phyloP scores from a whole-genome alignment of 2,797 vertebrate genomes.

The Acropternis orthonyx region DNA sequence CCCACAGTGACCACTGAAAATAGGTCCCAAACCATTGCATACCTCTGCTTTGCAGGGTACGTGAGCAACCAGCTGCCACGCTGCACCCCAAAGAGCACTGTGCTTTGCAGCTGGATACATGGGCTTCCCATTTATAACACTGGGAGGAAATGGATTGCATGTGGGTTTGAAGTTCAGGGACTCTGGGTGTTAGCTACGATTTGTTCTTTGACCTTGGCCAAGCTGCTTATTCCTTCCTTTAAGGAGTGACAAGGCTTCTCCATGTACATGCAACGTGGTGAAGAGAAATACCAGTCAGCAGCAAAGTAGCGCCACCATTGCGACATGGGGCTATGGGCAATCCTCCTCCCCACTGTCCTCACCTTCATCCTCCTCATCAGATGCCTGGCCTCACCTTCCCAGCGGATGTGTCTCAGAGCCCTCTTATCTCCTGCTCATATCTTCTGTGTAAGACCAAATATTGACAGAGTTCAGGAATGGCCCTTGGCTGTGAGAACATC shows the following conservation, averaged over 20 bases:
- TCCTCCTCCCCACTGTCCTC: neutral
- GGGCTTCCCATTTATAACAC: neutral
- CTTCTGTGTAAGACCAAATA: conserved; percentile 38
- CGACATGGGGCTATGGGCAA: neutral
- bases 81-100: neutral
- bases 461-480: conserved; percentile 31
- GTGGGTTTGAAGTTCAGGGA: neutral
- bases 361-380: neutral
- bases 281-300: neutral
- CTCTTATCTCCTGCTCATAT: conserved; percentile 22
- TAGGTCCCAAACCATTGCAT: neutral
- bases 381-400: neutral
- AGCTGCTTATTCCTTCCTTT: neutral
- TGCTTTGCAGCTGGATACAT: neutral
- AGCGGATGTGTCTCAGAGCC: neutral
- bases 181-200: neutral
- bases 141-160: neutral
- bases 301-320: neutral
- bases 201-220: neutral
- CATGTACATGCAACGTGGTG: neutral
- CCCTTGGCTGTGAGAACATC: conserved; percentile 16
- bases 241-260: neutral
- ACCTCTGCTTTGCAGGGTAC: neutral
- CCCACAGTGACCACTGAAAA: accelerated
- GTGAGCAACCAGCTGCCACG: accelerated